These are phyloP conservation scores for Netelia melanura DNA, from an alignment of 2,888 invertebrate species.

Conservation along the genomic window DNA sequence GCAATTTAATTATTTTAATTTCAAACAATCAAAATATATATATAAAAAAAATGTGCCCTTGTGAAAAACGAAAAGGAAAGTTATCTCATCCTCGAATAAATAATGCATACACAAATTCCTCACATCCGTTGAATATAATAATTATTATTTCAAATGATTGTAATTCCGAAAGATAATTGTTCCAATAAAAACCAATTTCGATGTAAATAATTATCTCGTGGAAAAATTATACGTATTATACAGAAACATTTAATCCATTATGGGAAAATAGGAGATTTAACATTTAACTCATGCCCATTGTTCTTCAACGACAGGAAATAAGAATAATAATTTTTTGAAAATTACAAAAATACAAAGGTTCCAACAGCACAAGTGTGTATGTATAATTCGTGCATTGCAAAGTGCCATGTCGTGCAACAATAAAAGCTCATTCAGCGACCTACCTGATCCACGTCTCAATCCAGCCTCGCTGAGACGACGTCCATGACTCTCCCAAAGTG, in stretches of 20 bases:
- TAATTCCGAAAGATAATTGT: neutral
- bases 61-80: neutral
- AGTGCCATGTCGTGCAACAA: neutral
- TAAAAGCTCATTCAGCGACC: conserved; percentile 74
- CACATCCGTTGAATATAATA: neutral
- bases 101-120: neutral
- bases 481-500: conserved; percentile 90
- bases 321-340: neutral
- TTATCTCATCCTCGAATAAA: neutral
- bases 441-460: conserved; percentile 92
- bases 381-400: neutral
- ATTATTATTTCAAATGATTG: neutral
- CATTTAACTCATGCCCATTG: neutral
- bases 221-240: no score
- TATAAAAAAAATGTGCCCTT: neutral
- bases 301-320: neutral
- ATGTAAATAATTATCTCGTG: no score
- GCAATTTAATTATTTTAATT: neutral
- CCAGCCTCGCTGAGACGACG: conserved; percentile 92
- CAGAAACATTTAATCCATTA: neutral
- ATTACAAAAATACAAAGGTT: neutral
- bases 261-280: conserved; percentile 5
- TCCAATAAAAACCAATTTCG: no score
- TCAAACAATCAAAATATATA: neutral
- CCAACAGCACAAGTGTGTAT: neutral